These are phyloP conservation scores for Sesia apiformis DNA, from an alignment of 2,888 invertebrate genomes.

Conservation along the genomic window DNA sequence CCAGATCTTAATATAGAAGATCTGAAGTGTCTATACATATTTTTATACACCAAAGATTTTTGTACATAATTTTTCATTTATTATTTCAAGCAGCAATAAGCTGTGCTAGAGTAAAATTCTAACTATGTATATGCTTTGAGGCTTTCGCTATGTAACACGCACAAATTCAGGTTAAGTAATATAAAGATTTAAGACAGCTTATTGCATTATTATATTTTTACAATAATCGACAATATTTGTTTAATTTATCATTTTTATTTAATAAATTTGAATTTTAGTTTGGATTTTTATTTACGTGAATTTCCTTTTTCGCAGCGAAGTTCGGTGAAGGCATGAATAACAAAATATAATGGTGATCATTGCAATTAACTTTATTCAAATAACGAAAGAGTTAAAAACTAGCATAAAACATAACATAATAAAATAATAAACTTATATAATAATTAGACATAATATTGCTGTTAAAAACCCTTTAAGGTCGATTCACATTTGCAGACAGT, in stretches of 20 bases:
- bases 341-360: too few species aligned
- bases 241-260: constrained; percentile 58
- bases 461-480: too few species aligned
- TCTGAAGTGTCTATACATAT: constrained; percentile 68
- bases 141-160: constrained; percentile 62
- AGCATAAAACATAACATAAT: too few species aligned
- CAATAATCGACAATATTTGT: constrained; percentile 40
- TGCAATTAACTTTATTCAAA: too few species aligned
- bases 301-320: too few species aligned
- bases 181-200: constrained; percentile 53
- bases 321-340: too few species aligned
- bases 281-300: background rate
- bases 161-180: constrained; percentile 24
- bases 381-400: too few species aligned
- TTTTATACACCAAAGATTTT: constrained; percentile 65
- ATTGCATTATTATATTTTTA: constrained; percentile 39
- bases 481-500: too few species aligned
- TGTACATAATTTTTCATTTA: constrained; percentile 56
- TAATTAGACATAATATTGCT: too few species aligned
- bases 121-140: constrained; percentile 49
- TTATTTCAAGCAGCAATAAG: constrained; percentile 33
- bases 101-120: constrained; percentile 45
- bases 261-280: constrained; percentile 35
- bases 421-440: too few species aligned
- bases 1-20: constrained; percentile 60